Base-by-base conservation (phyloP, 2,888 invertebrate species). In the Chymomyza caudatula region DNA sequence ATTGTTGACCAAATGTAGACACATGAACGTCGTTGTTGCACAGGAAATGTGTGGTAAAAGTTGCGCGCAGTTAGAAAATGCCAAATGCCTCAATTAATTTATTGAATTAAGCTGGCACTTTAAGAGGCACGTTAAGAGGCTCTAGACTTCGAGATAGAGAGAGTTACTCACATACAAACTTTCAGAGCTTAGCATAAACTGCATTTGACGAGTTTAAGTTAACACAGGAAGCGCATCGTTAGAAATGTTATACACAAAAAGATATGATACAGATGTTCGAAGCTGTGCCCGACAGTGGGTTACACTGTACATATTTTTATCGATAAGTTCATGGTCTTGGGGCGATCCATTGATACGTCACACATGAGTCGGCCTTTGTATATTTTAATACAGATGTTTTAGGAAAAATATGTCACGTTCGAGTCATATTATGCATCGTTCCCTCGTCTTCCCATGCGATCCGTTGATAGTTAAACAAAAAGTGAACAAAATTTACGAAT, bases 61-160 rank as follows among this genome's bases (percentile, higher is more conserved):
- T 67, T 79, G 57, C 54, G 51, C 54, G 49, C 64, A 37, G 8
- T 37, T 37, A 37, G 29, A 37, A 37, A 37, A 37, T 37, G 29
- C 71, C 69, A 73, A 77, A 78, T 65, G 81, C 69, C 73, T 71
- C 76, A 72, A 78, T 86, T 82, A 74, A 76, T 77, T 78, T 71
- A 81, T 84, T 76, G 71, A 74, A 73, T 74, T 68, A 71, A 73
- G 74, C 76, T 11, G 22, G 47, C 44, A 49, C 11, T 37, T 37
- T 37, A 37, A 37, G 29, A 11, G 29, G 29, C 29, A 11, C 6
- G 4, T 11, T 8, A 25, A 37, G 29, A 37, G 29, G 11, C 2
- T 8, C 11, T 37, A 11, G 29, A 11, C 6, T 2, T 25, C 2
- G 11, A 11, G 29, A n/a, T n/a, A 51, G 3, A 17, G 19, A 2